Evolutionary conservation across 1,140 invertebrate genomes (phyloP).

Genomic region (Trypoxylus dichotomus): DNA sequence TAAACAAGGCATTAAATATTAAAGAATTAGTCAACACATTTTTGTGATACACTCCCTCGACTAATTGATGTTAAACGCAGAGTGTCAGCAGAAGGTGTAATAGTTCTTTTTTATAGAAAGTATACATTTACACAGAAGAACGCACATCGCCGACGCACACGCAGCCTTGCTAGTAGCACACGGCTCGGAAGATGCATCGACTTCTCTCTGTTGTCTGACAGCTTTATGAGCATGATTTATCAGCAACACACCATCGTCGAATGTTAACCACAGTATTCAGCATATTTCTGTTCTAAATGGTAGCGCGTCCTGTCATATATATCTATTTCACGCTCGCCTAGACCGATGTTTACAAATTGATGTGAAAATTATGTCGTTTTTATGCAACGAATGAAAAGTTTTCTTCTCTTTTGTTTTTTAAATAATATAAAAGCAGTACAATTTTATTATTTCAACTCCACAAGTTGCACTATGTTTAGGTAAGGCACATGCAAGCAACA

Average conservation of each 20-base stretch:
- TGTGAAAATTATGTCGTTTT: constrained; percentile 20
- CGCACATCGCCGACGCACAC: background rate
- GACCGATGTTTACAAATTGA: constrained; percentile 25
- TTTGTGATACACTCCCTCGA: constrained; percentile 14
- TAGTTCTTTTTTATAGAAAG: constrained; percentile 15
- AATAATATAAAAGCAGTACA: background rate
- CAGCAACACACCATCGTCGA: background rate
- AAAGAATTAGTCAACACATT: constrained; percentile 13
- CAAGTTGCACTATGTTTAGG: too few relatives aligned
- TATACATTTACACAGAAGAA: background rate
- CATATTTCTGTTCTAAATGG: constrained; percentile 23
- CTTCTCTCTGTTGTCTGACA: constrained; percentile 11
- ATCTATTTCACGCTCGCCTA: constrained; percentile 19
- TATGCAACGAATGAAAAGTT: constrained; percentile 14
- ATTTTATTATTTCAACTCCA: too few relatives aligned
- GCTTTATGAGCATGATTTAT: constrained; percentile 25
- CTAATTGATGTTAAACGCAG: constrained; percentile 18
- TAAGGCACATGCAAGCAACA: too few relatives aligned
- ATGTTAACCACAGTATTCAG: constrained; percentile 22
- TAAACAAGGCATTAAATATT: constrained; percentile 21
- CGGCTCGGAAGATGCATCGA: constrained; percentile 2
- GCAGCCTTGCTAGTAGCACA: background rate
- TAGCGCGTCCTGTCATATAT: constrained; percentile 10
- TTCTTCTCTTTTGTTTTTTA: background rate
- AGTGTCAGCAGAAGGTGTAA: background rate